These are phyloP conservation scores for Torymus texanus DNA, from an alignment of 2,888 invertebrate genomes.

Conservation along the genomic window DNA sequence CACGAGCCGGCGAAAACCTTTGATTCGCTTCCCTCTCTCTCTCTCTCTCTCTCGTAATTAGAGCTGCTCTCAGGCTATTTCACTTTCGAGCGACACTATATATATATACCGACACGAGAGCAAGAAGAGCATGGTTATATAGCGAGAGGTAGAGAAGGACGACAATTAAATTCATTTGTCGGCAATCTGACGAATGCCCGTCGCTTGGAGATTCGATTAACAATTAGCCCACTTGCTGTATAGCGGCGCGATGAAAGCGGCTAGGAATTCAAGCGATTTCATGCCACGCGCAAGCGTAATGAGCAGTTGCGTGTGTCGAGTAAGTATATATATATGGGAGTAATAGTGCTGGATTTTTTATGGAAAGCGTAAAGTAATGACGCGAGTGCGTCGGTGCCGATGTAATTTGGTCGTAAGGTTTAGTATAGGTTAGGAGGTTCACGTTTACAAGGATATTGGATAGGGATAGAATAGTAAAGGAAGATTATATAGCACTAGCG, in stretches of 20 bases:
- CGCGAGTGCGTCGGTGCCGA: background rate
- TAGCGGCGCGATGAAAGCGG: background rate
- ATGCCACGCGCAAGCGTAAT: slow-evolving; percentile 25
- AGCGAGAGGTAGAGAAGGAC: slow-evolving; percentile 26
- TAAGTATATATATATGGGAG: background rate
- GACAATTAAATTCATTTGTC: slow-evolving; percentile 72
- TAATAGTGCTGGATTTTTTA: slow-evolving; percentile 10
- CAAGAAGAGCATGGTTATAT: background rate
- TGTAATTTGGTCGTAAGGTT: slow-evolving; percentile 4
- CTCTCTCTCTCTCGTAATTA: slow-evolving; percentile 22
- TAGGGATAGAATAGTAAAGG: background rate
- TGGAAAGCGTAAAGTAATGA: slow-evolving; percentile 33
- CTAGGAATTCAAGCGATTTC: slow-evolving; percentile 28
- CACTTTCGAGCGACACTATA: slow-evolving; percentile 18
- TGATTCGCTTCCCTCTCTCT: slow-evolving; percentile 25
- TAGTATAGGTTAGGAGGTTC: background rate
- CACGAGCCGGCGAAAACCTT: slow-evolving; percentile 17
- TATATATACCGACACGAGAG: background rate
- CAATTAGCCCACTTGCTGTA: slow-evolving; percentile 47
- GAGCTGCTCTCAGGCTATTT: slow-evolving; percentile 37
- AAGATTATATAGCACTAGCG: slow-evolving; percentile 18
- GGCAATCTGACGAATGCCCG: slow-evolving; percentile 68
- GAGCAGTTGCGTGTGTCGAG: slow-evolving; percentile 28
- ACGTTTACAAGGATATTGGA: background rate
- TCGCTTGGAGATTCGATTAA: slow-evolving; percentile 49